Conservation (phyloP, 2,797 vertebrate genomes). For the Lithobates pipiens region DNA sequence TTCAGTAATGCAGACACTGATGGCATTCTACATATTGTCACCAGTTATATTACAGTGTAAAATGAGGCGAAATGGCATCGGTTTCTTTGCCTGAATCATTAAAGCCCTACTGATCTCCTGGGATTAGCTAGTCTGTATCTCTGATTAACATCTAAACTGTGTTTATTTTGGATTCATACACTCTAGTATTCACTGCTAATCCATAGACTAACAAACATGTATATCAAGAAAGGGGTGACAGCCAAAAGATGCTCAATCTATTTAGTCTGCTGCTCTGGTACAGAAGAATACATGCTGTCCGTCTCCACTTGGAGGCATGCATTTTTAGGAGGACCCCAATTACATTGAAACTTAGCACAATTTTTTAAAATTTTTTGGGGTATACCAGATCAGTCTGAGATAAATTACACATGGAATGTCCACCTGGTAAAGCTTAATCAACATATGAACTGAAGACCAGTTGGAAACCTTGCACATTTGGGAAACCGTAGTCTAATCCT, state of each 20-base stretch:
- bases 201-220: neutral
- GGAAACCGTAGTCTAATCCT: too few species aligned
- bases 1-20: too few species aligned
- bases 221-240: neutral
- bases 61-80: neutral
- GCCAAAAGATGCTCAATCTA: neutral
- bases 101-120: neutral
- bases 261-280: neutral
- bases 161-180: constrained; percentile 19
- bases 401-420: too few species aligned
- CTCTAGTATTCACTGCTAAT: neutral
- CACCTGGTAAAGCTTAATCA: too few species aligned
- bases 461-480: too few species aligned
- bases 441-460: too few species aligned
- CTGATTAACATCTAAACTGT: constrained; percentile 22
- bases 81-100: neutral
- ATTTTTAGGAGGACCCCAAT: too few species aligned
- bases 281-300: too few species aligned
- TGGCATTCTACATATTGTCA: neutral
- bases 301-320: too few species aligned
- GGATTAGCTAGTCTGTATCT: constrained; percentile 11
- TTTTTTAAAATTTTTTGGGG: too few species aligned
- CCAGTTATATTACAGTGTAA: neutral
- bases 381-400: too few species aligned
- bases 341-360: too few species aligned